These are phyloP conservation scores for Eristalis arbustorum DNA, from an alignment of 2,888 invertebrate species.

Conservation along the genomic window DNA sequence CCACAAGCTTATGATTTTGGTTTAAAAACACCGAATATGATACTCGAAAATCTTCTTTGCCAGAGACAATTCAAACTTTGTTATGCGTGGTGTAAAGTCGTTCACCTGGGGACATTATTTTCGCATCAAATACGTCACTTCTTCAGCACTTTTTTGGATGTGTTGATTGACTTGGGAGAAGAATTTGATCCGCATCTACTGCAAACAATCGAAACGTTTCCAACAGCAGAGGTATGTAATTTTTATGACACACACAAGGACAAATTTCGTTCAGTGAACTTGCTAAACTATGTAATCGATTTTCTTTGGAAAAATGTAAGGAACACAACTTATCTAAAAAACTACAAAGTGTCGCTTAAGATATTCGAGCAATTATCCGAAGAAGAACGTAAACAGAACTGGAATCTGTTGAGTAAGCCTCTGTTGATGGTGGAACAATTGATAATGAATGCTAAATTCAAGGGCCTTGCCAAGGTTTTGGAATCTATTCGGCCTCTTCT, in stretches of 20 bases:
- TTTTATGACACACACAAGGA: slow-evolving; percentile 85
- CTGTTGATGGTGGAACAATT: slow-evolving; percentile 90
- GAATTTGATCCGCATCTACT: slow-evolving; percentile 78
- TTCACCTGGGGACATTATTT: slow-evolving; percentile 76
- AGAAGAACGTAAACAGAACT: slow-evolving; percentile 83
- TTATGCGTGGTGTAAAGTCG: slow-evolving; percentile 86
- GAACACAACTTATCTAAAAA: slow-evolving; percentile 80
- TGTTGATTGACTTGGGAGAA: slow-evolving; percentile 74
- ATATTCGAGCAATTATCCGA: slow-evolving; percentile 84
- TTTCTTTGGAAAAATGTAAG: slow-evolving; percentile 81
- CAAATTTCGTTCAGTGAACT: slow-evolving; percentile 83
- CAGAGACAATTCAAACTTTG: slow-evolving; percentile 82
- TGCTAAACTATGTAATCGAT: slow-evolving; percentile 84
- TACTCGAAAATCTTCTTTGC: slow-evolving; percentile 76
- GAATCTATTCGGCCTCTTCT: slow-evolving; percentile 81
- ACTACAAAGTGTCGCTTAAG: slow-evolving; percentile 85
- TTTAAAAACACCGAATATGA: slow-evolving; percentile 76
- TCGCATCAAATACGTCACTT: slow-evolving; percentile 77
- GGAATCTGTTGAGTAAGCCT: slow-evolving; percentile 86
- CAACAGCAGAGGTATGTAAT: slow-evolving; percentile 82
- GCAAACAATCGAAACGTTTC: slow-evolving; percentile 83
- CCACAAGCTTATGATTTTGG: slow-evolving; percentile 82
- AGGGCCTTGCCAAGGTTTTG: slow-evolving; percentile 84
- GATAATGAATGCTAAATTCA: slow-evolving; percentile 91
- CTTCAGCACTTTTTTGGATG: slow-evolving; percentile 74